Evolutionary conservation across 2,113 vertebrate species (phyloP).

Genomic region (Morone chrysops): DNA sequence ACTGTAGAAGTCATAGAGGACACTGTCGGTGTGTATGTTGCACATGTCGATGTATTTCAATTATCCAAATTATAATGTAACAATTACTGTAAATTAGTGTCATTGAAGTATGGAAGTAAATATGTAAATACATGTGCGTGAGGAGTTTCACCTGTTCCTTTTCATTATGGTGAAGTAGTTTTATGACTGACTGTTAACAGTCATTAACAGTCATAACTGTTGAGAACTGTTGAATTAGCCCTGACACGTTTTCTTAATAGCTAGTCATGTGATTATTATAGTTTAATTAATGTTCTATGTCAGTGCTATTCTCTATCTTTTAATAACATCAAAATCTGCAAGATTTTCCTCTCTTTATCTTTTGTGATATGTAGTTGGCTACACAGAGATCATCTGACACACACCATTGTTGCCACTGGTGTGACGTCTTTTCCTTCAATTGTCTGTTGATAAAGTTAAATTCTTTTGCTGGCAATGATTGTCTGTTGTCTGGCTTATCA

Average conservation of each 20-base stretch:
- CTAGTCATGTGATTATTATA: too few species aligned
- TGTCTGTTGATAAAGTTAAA: conserved; percentile 5
- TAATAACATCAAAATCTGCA: neutral
- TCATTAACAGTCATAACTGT: too few species aligned
- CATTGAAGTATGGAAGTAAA: neutral
- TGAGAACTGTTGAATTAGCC: neutral
- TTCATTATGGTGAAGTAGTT: neutral
- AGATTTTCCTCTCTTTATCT: neutral
- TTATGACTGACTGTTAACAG: neutral
- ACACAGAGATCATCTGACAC: neutral
- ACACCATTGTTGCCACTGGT: neutral
- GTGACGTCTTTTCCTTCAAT: conserved; percentile 1
- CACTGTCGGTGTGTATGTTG: too few species aligned
- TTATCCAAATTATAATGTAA: neutral
- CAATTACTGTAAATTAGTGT: neutral
- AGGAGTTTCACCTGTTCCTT: neutral
- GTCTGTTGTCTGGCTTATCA: neutral
- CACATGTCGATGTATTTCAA: neutral
- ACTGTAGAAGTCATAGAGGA: neutral
- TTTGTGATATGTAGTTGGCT: neutral
- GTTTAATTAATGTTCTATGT: neutral
- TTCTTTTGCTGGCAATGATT: neutral
- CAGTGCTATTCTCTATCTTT: neutral
- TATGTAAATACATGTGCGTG: neutral
- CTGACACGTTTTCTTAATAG: too few species aligned